Evolutionary conservation across 2,113 vertebrate genomes (phyloP), one percentile per base, ranked within the genome.

Genomic region (Corythaixoides concolor): DNA sequence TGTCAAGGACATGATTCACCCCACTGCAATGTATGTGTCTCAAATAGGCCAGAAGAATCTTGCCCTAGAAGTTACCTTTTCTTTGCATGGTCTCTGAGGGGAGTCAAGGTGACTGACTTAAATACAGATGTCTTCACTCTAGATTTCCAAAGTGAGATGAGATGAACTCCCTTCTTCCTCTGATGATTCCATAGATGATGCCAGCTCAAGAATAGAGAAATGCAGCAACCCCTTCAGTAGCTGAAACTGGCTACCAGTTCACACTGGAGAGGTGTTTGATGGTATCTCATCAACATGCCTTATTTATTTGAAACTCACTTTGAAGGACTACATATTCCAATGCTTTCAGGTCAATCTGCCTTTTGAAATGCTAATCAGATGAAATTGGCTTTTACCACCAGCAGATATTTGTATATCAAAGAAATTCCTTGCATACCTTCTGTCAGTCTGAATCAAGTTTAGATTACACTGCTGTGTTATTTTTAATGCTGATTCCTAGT

Each of bases 321-420:
- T 96, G 89, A 95, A 96, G 69, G 77, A 82, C 74, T 91, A 41
- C 12, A 24, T 73, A 73, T 92, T 76, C 55, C 87, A 73, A 7
- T 58, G 50, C 58, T 97, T 97, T 95, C 94, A 97, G 94, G 91
- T 95, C 92, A 91, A 73, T 49, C n/a, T 95, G 37, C 63, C 45
- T 91, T 96, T 96, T 97, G 96, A 97, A 97, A 94, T 96, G 95
- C 73, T 95, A 97, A 97, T 95, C 67, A 89, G 69, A 30, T 85
- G 15, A 82, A 85, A 89, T 80, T 85, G 67, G 89, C 74, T 81
- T 95, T 92, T 85, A 92, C 53, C 74, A 95, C 84, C 50, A 62
- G 87, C 58, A 83, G 62, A 79, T 92, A 95, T 94, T 94, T 96
- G 92, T 96, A 96, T 94, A 97, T 96, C 95, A 97, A 97, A 96